Percentiles rank a stretch among this genome's conserved stretches.
phyloP scores from a whole-genome alignment of 2,113 vertebrate genomes.

The Eudorcas thomsonii region DNA sequence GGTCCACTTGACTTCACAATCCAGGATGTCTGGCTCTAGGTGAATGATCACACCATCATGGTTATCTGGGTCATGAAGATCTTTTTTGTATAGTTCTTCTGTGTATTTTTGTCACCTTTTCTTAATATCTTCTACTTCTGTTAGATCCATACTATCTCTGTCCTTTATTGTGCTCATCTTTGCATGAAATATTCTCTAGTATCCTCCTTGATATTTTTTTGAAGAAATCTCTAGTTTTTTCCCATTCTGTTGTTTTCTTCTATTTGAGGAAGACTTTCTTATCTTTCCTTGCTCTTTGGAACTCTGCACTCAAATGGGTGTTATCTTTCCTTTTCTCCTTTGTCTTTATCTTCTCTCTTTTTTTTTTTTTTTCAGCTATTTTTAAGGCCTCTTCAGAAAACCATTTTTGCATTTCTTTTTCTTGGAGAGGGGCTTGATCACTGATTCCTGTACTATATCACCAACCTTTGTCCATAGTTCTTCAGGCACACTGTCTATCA shows the following conservation, averaged over 20 bases:
- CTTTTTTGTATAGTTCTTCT: neutral
- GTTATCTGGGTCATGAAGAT: neutral
- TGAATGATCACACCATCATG: neutral
- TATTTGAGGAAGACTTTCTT: neutral
- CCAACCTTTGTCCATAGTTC: neutral
- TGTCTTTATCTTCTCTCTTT: neutral
- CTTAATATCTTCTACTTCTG: neutral
- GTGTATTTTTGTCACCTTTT: neutral
- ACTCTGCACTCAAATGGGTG: neutral
- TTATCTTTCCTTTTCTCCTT: neutral
- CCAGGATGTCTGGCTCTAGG: neutral
- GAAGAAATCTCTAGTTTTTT: neutral
- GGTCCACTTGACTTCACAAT: neutral
- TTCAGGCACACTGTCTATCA: neutral
- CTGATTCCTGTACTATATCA: neutral
- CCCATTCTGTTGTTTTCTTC: neutral
- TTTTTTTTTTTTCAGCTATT: neutral
- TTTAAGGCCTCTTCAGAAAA: neutral
- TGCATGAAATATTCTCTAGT: neutral
- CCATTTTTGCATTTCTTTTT: neutral
- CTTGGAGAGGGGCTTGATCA: neutral
- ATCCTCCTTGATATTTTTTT: neutral
- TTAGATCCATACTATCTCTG: neutral
- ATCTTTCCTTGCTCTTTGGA: neutral
- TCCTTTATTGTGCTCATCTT: neutral